Base-by-base conservation (phyloP, 2,888 invertebrate genomes). In the Drosophila testacea region DNA sequence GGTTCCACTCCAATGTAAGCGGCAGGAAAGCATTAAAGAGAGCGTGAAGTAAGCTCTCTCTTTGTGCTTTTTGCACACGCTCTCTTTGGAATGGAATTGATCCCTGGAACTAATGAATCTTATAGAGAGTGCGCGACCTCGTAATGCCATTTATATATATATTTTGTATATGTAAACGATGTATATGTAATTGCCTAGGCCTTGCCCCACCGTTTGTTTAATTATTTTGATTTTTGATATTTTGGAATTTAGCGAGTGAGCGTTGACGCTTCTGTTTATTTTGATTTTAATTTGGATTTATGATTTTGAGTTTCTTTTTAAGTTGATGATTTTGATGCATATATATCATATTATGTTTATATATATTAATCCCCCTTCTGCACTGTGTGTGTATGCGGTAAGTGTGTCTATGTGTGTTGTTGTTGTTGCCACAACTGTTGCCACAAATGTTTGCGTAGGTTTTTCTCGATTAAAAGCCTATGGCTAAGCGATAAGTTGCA, bases 381-480 rank as follows among this genome's bases (percentile, higher is more conserved):
- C 69, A 50, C 36, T 46, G 50, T 52, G 47, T 52, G 28, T 22
- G 48, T 6, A 22, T 36, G 28, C 10, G 7, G 62, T 48, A 44
- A 30, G 16, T 67, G 16, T 46, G 7, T 34, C 36, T 38, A 39
- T 61, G 60, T 32, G 30, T 56, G 16, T 42, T 22, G 27, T 47
- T 22, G 22, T 22, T 22, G 22, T 22, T 64, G 22, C 34, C 71
- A 64, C 89, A 78, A 70, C 81, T 81, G 74, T 91, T 64, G 22
- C 34, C 71, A 64, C 89, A 78, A 70, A 82, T 81, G 74, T 91
- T 91, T 91, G 86, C 91, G 81, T 91, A 89, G 91, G 87, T 91
- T 91, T 91, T 91, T 91, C 89, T 79, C 69, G 81, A 79, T 59
- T 77, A 90, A 91, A 91, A 91, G 90, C 89, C 91, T 91, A 89